Evolutionary conservation across 2,888 invertebrate species (phyloP).

Genomic region (Hofmannophila pseudospretella): DNA sequence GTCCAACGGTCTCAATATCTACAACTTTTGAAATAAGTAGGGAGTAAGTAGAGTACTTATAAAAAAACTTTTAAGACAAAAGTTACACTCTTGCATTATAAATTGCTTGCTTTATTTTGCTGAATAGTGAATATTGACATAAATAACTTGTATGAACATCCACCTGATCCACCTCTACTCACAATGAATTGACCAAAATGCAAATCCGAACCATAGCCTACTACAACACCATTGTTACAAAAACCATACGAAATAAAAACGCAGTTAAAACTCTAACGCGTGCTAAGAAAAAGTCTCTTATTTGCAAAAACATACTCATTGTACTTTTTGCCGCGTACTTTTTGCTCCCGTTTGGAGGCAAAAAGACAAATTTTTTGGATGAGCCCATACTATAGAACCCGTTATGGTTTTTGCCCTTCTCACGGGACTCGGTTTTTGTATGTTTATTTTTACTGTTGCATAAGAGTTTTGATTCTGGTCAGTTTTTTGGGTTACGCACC

Average conservation of each 20-base stretch:
- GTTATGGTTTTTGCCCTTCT: constrained; percentile 61
- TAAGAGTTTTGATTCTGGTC: constrained; percentile 27
- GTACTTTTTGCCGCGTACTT: constrained; percentile 49
- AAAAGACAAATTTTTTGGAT: constrained; percentile 40
- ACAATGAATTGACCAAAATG: no score
- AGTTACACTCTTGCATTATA: no score
- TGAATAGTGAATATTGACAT: no score
- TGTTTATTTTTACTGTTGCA: constrained; percentile 44
- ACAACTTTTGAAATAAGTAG: no score
- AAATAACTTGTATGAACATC: no score
- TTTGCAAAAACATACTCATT: constrained; percentile 72
- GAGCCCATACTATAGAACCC: constrained; percentile 48
- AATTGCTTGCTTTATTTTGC: no score
- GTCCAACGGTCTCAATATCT: no score
- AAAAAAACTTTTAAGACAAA: no score
- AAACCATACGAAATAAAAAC: constrained; percentile 37
- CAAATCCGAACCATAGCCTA: constrained; percentile 8
- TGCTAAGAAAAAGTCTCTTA: constrained; percentile 64
- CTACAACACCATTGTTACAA: constrained; percentile 7
- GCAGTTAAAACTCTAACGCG: constrained; percentile 60
- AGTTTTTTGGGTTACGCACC: constrained; percentile 13
- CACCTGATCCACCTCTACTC: no score
- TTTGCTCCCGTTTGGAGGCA: constrained; percentile 58
- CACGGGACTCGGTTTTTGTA: constrained; percentile 29
- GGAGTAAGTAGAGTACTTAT: no score